phyloP scores from a whole-genome alignment of 2,888 invertebrate genomes.

The Agriopis leucophaearia region DNA sequence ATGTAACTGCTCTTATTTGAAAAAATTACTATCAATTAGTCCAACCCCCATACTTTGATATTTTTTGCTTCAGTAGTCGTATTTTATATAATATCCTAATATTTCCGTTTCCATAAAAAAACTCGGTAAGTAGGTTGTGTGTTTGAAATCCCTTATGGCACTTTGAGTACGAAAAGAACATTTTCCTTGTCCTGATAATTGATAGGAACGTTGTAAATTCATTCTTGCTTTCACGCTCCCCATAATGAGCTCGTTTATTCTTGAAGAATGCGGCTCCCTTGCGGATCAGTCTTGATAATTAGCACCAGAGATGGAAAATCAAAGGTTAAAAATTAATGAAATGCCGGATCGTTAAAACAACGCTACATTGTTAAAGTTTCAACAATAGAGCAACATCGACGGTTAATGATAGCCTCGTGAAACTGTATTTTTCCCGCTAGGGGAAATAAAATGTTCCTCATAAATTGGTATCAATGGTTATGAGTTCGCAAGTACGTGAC shows the following conservation, averaged over 20 bases:
- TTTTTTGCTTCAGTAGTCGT: no score
- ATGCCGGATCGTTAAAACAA: conserved; percentile 11
- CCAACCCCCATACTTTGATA: no score
- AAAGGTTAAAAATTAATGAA: conserved; percentile 22
- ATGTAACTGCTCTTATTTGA: no score
- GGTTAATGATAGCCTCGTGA: conserved; percentile 27
- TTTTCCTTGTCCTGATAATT: conserved; percentile 24
- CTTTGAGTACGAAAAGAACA: conserved; percentile 6
- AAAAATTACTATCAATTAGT: no score
- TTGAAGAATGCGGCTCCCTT: conserved; percentile 12
- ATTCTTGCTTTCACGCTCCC: conserved; percentile 28
- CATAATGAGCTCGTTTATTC: conserved; percentile 40
- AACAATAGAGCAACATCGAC: conserved; percentile 23
- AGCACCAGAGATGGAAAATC: conserved; percentile 26
- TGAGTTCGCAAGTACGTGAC: conserved; percentile 77
- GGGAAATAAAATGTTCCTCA: conserved; percentile 63
- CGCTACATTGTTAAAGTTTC: conserved; percentile 27
- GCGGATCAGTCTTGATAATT: conserved; percentile 32
- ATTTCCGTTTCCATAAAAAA: no score
- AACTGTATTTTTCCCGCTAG: conserved; percentile 31
- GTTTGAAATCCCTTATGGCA: not conserved
- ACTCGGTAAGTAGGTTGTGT: not conserved
- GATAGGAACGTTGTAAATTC: conserved; percentile 31
- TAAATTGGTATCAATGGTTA: conserved; percentile 77
- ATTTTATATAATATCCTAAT: no score